A percentile compares a stretch with the other conserved stretches of the same genome.
Evolutionary conservation across 2,888 invertebrate species (phyloP).

Genomic region (Lampropteryx suffumata): DNA sequence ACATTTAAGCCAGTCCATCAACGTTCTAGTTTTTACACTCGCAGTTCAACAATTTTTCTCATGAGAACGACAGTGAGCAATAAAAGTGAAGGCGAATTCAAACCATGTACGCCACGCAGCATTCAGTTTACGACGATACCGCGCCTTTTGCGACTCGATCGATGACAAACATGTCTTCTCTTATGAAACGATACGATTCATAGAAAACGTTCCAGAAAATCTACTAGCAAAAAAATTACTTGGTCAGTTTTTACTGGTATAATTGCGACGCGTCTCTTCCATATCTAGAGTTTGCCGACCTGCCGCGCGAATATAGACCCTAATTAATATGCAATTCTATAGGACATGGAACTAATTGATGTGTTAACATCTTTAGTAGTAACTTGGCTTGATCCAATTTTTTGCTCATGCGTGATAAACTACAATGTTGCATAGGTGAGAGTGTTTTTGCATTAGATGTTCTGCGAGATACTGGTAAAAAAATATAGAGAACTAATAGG

Average conservation of each 20-base stretch:
- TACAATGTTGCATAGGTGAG: constrained; percentile 36
- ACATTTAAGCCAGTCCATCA: not conserved
- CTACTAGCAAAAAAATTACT: constrained; percentile 54
- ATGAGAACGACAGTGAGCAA: constrained; percentile 25
- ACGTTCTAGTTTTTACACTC: constrained; percentile 10
- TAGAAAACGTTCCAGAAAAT: constrained; percentile 57
- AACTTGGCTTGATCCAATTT: constrained; percentile 47
- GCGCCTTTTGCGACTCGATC: constrained; percentile 39
- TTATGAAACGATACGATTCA: constrained; percentile 58
- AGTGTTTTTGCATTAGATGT: constrained; percentile 13
- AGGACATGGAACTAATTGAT: constrained; percentile 62
- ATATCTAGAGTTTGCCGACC: constrained; percentile 58
- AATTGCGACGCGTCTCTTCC: constrained; percentile 52
- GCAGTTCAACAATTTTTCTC: constrained; percentile 21
- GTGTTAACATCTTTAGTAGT: constrained; percentile 55
- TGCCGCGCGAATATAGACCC: constrained; percentile 58
- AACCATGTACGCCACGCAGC: constrained; percentile 33
- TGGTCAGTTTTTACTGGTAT: constrained; percentile 56
- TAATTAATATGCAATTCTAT: constrained; percentile 67
- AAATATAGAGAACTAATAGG: no score
- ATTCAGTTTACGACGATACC: constrained; percentile 41
- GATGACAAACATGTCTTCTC: constrained; percentile 52
- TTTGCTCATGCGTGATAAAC: constrained; percentile 42
- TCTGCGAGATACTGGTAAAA: constrained; percentile 16
- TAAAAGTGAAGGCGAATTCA: constrained; percentile 35